phyloP scores from a whole-genome alignment of 2,888 invertebrate genomes.

The Cistogaster globosa region DNA sequence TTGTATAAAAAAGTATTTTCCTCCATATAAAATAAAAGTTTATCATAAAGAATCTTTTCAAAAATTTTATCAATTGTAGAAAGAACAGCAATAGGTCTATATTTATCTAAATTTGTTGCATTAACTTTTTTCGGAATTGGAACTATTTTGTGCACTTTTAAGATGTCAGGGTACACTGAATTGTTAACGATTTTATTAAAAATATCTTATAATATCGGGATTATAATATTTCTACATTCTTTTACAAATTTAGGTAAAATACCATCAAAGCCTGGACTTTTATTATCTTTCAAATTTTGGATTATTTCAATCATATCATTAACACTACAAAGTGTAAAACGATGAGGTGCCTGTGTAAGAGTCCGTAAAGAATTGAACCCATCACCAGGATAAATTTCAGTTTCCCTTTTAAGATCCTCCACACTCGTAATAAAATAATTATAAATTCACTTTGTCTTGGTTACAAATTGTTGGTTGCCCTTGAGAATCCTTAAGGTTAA shows the following conservation, averaged over 20 bases:
- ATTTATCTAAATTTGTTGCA: background rate
- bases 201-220: background rate
- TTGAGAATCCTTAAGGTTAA: background rate
- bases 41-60: slow-evolving; percentile 14
- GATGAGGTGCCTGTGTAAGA: background rate
- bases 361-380: slow-evolving; percentile 10
- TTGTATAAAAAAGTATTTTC: slow-evolving; percentile 17
- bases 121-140: slow-evolving; percentile 22
- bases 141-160: slow-evolving; percentile 27
- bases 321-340: background rate
- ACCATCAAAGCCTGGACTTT: no score
- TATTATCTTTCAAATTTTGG: background rate
- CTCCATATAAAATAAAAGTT: background rate
- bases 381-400: no score
- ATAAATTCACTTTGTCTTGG: slow-evolving; percentile 11
- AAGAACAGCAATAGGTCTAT: slow-evolving; percentile 8
- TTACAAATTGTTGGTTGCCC: background rate
- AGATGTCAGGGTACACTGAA: slow-evolving; percentile 13
- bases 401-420: background rate
- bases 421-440: slow-evolving; percentile 21
- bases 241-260: background rate
- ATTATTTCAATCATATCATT: background rate
- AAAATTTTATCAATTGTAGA: slow-evolving; percentile 20
- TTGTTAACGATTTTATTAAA: slow-evolving; percentile 18
- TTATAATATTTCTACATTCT: background rate